phyloP scores from a whole-genome alignment of 2,113 vertebrate genomes.

The Brevimyrus niger region DNA sequence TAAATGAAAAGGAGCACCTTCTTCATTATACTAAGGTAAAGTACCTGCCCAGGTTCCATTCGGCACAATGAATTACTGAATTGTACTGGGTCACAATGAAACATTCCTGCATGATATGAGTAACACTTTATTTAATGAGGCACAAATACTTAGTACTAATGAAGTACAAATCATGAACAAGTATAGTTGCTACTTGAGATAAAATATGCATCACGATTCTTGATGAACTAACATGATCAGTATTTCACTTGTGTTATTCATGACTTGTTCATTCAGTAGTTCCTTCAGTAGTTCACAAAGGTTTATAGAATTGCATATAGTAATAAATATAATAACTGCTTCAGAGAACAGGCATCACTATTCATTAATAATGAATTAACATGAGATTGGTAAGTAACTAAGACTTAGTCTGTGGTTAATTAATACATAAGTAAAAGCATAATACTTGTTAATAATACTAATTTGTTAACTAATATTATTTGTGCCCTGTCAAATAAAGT shows the following conservation, averaged over 20 bases:
- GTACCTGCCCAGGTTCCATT: background rate
- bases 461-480: background rate
- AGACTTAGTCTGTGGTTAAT: background rate
- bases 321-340: background rate
- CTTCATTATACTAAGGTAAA: conserved; percentile 63
- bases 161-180: background rate
- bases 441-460: background rate
- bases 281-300: background rate
- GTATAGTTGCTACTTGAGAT: background rate
- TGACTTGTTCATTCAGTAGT: background rate
- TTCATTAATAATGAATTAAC: background rate
- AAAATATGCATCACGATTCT: background rate
- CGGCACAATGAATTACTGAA: background rate
- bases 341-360: background rate
- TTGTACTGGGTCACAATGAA: background rate
- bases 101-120: background rate
- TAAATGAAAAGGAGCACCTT: conserved; percentile 51
- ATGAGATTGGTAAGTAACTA: background rate
- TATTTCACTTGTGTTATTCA: background rate
- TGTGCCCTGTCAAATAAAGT: background rate
- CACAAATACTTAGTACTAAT: background rate
- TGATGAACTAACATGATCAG: background rate
- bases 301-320: background rate
- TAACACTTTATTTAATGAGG: background rate
- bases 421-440: background rate